Conservation (phyloP, 1,140 invertebrate species). For the Gerris buenoi region DNA sequence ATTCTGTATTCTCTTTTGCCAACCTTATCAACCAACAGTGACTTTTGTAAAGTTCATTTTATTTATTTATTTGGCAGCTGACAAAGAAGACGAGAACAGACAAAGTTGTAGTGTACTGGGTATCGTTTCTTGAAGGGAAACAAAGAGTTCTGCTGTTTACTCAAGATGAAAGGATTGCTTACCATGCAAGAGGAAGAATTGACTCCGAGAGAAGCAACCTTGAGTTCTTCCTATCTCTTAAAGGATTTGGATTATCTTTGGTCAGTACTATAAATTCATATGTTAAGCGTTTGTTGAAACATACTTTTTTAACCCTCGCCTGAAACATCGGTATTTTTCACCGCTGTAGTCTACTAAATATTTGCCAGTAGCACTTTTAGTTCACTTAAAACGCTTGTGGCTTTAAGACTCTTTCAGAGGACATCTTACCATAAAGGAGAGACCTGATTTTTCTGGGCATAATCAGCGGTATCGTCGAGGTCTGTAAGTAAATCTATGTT, state of each 20-base stretch:
- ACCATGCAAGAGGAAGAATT: constrained; percentile 46
- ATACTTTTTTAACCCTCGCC: background rate
- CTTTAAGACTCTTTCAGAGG: too few species aligned
- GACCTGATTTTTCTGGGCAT: too few species aligned
- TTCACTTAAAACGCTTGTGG: too few species aligned
- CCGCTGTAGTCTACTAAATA: too few species aligned
- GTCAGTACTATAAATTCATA: constrained; percentile 30
- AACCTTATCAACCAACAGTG: too few species aligned
- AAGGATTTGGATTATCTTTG: constrained; percentile 51
- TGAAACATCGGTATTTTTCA: too few species aligned
- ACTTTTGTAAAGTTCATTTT: background rate
- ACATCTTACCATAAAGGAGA: too few species aligned
- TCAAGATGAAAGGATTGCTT: constrained; percentile 57
- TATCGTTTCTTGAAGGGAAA: constrained; percentile 56
- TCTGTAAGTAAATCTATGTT: too few species aligned
- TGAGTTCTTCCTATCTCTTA: constrained; percentile 53
- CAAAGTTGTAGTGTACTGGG: constrained; percentile 60
- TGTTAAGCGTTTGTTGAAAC: background rate
- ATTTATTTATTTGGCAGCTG: constrained; percentile 17
- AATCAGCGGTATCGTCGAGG: too few species aligned
- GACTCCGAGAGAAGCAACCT: constrained; percentile 52
- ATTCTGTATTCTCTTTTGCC: too few species aligned
- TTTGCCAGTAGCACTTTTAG: too few species aligned
- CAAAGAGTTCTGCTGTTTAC: constrained; percentile 67
- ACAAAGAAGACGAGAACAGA: constrained; percentile 34